Conservation (phyloP, 2,797 vertebrate species). For the Manis javanica region DNA sequence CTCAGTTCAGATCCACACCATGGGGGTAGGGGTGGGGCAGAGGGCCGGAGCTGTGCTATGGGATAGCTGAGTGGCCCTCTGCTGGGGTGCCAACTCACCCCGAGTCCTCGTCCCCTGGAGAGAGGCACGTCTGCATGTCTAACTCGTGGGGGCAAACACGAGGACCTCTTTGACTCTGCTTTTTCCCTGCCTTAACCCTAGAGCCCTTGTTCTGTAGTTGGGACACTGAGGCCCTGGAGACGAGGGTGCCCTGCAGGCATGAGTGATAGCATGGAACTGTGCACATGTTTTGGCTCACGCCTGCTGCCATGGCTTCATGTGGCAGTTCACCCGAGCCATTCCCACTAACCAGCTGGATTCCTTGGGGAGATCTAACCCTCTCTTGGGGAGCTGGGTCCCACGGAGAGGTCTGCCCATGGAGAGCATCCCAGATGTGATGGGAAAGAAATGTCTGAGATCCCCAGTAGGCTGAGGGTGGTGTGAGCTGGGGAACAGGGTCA, state of each 20-base stretch:
- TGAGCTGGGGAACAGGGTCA: neutral
- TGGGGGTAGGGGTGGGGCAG: neutral
- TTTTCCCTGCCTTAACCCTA: neutral
- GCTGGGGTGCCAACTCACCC: neutral
- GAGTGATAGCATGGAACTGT: neutral
- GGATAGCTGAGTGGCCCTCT: neutral
- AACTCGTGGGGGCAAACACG: neutral
- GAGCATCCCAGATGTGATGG: neutral
- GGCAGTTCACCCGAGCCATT: neutral
- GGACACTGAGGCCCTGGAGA: neutral
- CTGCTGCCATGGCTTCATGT: neutral
- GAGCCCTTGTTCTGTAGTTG: neutral
- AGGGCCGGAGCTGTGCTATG: neutral
- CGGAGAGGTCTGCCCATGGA: neutral
- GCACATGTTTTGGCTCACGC: neutral
- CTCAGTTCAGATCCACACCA: neutral
- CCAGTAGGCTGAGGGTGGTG: neutral
- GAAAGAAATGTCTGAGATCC: neutral
- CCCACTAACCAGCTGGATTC: neutral
- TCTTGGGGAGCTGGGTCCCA: neutral
- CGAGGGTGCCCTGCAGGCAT: neutral
- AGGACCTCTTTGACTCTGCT: neutral
- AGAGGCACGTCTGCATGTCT: neutral
- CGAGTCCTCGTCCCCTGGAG: neutral
- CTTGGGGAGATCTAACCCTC: neutral